Conservation (phyloP, 2,797 vertebrate species). For the Micromesistius poutassou region DNA sequence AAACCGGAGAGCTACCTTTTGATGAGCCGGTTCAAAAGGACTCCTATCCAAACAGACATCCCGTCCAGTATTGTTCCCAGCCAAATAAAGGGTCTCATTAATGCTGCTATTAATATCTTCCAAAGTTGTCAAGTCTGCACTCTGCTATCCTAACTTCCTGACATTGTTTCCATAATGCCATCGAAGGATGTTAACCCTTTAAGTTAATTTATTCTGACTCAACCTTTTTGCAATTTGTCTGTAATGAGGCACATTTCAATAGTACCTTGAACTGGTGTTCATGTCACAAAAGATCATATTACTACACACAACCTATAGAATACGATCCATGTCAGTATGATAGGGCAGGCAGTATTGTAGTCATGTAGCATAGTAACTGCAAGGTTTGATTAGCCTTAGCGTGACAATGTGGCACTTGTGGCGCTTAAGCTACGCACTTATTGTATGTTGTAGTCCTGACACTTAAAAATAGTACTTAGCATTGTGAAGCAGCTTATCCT, state of each 20-base stretch:
- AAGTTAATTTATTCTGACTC: background rate
- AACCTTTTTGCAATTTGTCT: background rate
- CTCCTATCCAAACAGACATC: constrained; percentile 47
- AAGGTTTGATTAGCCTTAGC: background rate
- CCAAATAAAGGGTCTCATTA: constrained; percentile 44
- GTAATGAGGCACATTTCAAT: background rate
- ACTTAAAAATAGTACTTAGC: too few species aligned
- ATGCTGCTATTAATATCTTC: constrained; percentile 32
- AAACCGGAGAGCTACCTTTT: constrained; percentile 57
- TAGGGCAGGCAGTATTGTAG: background rate
- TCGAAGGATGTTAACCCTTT: background rate
- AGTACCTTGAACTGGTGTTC: background rate
- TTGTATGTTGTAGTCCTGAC: too few species aligned
- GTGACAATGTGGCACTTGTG: too few species aligned
- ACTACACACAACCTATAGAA: background rate
- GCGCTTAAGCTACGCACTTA: too few species aligned
- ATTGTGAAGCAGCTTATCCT: too few species aligned
- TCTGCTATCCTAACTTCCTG: background rate
- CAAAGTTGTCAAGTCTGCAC: background rate
- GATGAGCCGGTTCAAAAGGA: constrained; percentile 51
- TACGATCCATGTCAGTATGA: background rate
- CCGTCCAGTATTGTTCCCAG: constrained; percentile 50
- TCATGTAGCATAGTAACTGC: background rate
- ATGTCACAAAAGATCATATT: background rate
- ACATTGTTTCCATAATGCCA: background rate